These are phyloP conservation scores for Peromyscus attwateri DNA, from an alignment of 2,797 vertebrate species.

Conservation along the genomic window DNA sequence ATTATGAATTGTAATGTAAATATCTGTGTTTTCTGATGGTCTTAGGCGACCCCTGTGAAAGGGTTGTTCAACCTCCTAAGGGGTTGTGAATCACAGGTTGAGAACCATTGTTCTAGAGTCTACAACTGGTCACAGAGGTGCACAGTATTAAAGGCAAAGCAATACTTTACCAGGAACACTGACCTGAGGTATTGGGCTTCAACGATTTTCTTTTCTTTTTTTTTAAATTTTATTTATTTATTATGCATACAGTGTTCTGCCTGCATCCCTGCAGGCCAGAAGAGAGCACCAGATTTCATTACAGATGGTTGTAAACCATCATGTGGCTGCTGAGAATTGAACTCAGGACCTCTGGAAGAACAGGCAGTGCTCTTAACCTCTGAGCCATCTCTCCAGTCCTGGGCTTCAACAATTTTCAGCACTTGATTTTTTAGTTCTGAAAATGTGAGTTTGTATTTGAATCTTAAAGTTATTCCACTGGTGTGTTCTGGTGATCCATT, in stretches of 20 bases:
- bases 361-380: too few relatives aligned
- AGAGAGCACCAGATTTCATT: too few relatives aligned
- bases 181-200: not conserved
- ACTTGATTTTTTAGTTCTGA: conserved; percentile 18
- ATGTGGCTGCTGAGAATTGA: too few relatives aligned
- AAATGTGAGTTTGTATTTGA: not conserved
- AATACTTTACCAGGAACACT: not conserved
- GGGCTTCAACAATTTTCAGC: conserved; percentile 29
- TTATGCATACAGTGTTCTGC: too few relatives aligned
- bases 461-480: not conserved
- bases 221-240: too few relatives aligned
- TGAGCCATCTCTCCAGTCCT: too few relatives aligned
- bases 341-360: too few relatives aligned
- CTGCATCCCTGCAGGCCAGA: too few relatives aligned
- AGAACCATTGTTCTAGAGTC: not conserved
- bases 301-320: too few relatives aligned
- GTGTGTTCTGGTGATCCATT: not conserved
- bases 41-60: not conserved
- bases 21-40: not conserved
- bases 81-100: not conserved
- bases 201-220: not conserved
- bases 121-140: not conserved
- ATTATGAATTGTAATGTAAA: not conserved
- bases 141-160: not conserved
- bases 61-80: not conserved